phyloP scores from a whole-genome alignment of 2,888 invertebrate genomes.

The Caenorhabditis becei region DNA sequence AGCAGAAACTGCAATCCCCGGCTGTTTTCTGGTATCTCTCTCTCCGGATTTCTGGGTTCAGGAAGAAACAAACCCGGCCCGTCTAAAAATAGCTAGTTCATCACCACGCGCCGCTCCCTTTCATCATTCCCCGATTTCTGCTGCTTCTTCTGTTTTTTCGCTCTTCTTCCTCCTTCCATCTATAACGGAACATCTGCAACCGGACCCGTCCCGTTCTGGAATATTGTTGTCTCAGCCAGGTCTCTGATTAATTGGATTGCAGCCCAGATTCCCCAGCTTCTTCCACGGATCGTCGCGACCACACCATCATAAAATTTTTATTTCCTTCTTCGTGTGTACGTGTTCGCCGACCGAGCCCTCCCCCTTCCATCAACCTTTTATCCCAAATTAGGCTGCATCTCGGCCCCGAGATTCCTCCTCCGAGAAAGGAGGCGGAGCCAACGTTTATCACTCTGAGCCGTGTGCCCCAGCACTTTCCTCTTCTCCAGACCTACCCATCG shows the following conservation, averaged over 20 bases:
- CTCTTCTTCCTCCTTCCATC: constrained; percentile 4
- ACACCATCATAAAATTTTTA: constrained; percentile 36
- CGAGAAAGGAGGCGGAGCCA: constrained; percentile 32
- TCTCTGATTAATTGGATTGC: constrained; percentile 25
- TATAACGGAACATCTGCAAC: constrained; percentile 14
- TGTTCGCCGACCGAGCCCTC: constrained; percentile 3
- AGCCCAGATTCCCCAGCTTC: not conserved
- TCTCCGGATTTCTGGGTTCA: constrained; percentile 15
- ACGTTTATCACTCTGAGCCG: constrained; percentile 36
- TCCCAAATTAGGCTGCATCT: constrained; percentile 28
- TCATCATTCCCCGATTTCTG: constrained; percentile 14
- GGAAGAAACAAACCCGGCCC: constrained; percentile 2
- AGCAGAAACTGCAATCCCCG: not conserved
- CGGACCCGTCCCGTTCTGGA: not conserved
- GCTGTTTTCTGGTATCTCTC: not conserved
- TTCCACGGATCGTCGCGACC: not conserved
- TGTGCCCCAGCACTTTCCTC: constrained; percentile 2
- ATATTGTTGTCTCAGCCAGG: constrained; percentile 3
- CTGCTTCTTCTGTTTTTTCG: constrained; percentile 18
- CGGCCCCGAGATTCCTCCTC: not conserved
- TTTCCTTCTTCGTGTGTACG: constrained; percentile 31
- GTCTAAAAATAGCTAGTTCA: constrained; percentile 28
- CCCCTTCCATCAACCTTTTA: constrained; percentile 26
- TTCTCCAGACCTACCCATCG: not conserved
- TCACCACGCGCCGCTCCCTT: not conserved